These are phyloP conservation scores for Dipodomys stephensi DNA, from an alignment of 2,113 vertebrate genomes.

Conservation along the genomic window DNA sequence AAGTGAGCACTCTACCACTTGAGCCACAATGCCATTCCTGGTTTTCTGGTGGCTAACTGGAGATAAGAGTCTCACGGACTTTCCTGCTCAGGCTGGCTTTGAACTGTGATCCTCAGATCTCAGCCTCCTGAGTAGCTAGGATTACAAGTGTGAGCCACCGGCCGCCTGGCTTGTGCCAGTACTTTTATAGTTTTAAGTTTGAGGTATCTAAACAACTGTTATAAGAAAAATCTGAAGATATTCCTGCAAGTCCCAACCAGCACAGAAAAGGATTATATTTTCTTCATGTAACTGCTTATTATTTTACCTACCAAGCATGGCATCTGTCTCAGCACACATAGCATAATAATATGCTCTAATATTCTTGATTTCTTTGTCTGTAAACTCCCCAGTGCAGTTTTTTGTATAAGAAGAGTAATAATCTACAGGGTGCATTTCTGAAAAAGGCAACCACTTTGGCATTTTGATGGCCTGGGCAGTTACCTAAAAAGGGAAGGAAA, in stretches of 20 bases:
- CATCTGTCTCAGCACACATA: constrained; percentile 98
- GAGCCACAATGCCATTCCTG: no score
- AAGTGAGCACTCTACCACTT: no score
- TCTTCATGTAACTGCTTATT: constrained; percentile 50
- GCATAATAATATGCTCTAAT: constrained; percentile 97
- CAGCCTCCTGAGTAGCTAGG: no score
- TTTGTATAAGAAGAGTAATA: constrained; percentile 97
- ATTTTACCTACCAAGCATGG: constrained; percentile 93
- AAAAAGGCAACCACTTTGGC: constrained; percentile 93
- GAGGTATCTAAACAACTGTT: constrained; percentile 7
- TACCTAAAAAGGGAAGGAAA: constrained; percentile 87
- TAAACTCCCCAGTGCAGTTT: constrained; percentile 95
- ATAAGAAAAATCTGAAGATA: not conserved
- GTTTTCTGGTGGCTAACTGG: no score
- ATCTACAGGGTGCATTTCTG: constrained; percentile 95
- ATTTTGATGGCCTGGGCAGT: constrained; percentile 89
- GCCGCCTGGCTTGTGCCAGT: no score
- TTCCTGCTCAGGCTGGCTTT: no score
- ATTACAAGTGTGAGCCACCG: no score
- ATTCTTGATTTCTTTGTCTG: constrained; percentile 91
- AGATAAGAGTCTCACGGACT: no score
- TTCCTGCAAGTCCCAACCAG: not conserved
- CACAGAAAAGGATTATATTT: constrained; percentile 41
- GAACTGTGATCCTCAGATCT: no score
- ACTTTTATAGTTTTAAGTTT: constrained; percentile 23